phyloP scores from a whole-genome alignment of 2,888 invertebrate species.

The Ophion obscuratus region DNA sequence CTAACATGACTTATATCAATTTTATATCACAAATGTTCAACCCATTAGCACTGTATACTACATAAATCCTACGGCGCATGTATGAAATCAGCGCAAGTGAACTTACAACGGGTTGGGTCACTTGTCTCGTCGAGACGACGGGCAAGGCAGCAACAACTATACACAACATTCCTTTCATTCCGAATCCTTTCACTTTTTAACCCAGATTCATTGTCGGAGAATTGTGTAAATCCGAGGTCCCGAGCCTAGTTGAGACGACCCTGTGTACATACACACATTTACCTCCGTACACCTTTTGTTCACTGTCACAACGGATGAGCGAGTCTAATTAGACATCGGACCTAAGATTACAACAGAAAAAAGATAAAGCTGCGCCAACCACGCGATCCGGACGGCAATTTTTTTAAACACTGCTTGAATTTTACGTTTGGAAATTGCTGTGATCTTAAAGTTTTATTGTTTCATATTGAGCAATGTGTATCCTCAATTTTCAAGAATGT shows the following conservation, averaged over 20 bases:
- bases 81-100: not conserved
- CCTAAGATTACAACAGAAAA: slow-evolving; percentile 22
- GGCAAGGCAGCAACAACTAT: slow-evolving; percentile 65
- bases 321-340: slow-evolving; percentile 63
- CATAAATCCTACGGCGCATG: not conserved
- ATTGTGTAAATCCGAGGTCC: slow-evolving; percentile 59
- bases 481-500: not conserved
- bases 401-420: not conserved
- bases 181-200: slow-evolving; percentile 82
- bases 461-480: not conserved
- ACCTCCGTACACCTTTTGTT: slow-evolving; percentile 13
- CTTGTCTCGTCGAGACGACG: slow-evolving; percentile 57
- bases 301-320: slow-evolving; percentile 46
- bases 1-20: not conserved
- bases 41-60: not conserved
- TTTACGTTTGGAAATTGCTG: not conserved
- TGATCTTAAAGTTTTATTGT: not conserved
- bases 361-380: not conserved
- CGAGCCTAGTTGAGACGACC: slow-evolving; percentile 19
- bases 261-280: not conserved
- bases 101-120: slow-evolving; percentile 45
- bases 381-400: not conserved
- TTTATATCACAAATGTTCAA: slow-evolving; percentile 9
- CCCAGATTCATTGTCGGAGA: slow-evolving; percentile 79
- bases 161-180: slow-evolving; percentile 72